Base-by-base conservation (phyloP, 1,140 invertebrate species). In the Anagrus nilaparvatae region DNA sequence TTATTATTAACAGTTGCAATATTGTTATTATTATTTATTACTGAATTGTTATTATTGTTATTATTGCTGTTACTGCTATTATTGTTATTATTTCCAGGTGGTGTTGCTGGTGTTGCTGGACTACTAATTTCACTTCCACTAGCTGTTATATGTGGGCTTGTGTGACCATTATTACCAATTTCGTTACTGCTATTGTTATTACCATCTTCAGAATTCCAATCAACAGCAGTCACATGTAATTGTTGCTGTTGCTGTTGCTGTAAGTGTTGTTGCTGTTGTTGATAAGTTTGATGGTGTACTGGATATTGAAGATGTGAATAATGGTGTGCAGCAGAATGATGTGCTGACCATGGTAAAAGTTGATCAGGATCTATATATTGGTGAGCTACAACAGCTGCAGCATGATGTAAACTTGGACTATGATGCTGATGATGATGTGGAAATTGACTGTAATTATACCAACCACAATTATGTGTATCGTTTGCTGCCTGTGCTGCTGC, bases 41-140 rank as follows among this genome's bases (percentile, higher is more conserved):
- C 44, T 0, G 35, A 40, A 33, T 52, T 46, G 29, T 49, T 56
- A 24, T 52, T 59, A 12, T 44, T 50, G 2, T 34, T 39, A 20
- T 8, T 41, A 20, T 24, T 19, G 13, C 27, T n/a, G 8, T 12
- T 32, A 27, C 14, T 43, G 28, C 35, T 50, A 5, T 29, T 37
- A 21, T 5, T 45, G 43, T 27, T 46, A 27, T 55, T 55, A 14
- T 49, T 55, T 0, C 50, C 43, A 6, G 57, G 45, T 1, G 62
- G 51, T 1, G 59, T 59, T 1, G 50, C 47, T 0, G 57, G 58
- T 0, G 56, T 61, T 0, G 75, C 71, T 0, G 79, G 79, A 55
- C 77, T 81, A 23, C 77, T 78, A 48, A 80, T 63, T 47, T 82
- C 79, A 48, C 77, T 80, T 2, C 73, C 71, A 31, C 75, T 79